Evolutionary conservation across 2,888 invertebrate species (phyloP).

Genomic region (Schrankia costaestrigalis): DNA sequence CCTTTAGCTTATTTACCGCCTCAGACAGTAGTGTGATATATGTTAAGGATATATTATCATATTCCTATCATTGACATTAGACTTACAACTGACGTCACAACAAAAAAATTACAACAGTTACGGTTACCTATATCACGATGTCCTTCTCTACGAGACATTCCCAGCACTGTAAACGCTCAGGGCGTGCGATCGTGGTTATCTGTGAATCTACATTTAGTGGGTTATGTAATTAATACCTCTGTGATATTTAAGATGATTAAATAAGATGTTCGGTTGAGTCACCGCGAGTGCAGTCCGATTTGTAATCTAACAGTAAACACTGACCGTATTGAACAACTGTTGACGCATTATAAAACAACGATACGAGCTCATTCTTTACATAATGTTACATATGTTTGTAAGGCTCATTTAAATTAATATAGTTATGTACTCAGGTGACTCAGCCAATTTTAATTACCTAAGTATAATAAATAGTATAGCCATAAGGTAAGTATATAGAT

Average conservation of each 20-base stretch:
- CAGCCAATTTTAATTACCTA: constrained; percentile 9
- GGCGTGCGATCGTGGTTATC: constrained; percentile 19
- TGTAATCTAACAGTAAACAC: constrained; percentile 49
- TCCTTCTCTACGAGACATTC: constrained; percentile 20
- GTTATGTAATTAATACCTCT: constrained; percentile 65
- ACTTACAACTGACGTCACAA: constrained; percentile 28
- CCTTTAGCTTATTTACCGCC: constrained; percentile 32
- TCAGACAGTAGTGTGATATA: constrained; percentile 24
- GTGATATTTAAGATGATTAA: constrained; percentile 71
- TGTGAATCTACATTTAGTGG: constrained; percentile 31
- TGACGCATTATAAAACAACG: constrained; percentile 41
- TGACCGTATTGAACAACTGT: constrained; percentile 30
- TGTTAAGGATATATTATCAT: too few species aligned
- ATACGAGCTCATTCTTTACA: constrained; percentile 20
- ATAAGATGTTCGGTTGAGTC: constrained; percentile 55
- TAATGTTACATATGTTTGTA: constrained; percentile 18
- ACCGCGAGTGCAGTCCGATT: constrained; percentile 53
- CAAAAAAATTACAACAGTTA: constrained; percentile 18
- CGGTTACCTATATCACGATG: constrained; percentile 8
- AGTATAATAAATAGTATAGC: not conserved
- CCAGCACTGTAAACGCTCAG: constrained; percentile 16
- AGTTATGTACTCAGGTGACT: constrained; percentile 24
- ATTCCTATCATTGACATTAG: too few species aligned
- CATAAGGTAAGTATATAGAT: not conserved
- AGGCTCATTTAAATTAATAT: constrained; percentile 25